Percentiles rank a stretch among this genome's conserved stretches.
phyloP scores from a whole-genome alignment of 2,113 vertebrate genomes.

The Tauraco erythrolophus region DNA sequence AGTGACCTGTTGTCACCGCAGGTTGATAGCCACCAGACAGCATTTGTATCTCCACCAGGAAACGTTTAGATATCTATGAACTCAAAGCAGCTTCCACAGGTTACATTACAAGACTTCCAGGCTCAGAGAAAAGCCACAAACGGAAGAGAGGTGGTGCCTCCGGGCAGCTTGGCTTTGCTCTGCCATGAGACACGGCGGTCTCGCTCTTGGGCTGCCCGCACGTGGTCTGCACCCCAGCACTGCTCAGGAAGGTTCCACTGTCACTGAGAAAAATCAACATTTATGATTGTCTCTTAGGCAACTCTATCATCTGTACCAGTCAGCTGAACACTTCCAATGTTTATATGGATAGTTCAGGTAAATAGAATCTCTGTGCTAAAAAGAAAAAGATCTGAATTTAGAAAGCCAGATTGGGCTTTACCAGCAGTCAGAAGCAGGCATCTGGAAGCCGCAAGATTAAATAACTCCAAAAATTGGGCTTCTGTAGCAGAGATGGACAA shows the following conservation, averaged over 20 bases:
- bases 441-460: neutral
- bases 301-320: neutral
- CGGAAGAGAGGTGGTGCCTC: neutral
- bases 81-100: neutral
- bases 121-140: neutral
- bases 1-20: neutral
- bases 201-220: neutral
- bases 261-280: neutral
- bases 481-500: neutral
- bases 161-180: neutral
- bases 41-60: neutral
- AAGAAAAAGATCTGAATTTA: neutral
- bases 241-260: neutral
- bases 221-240: neutral
- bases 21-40: neutral
- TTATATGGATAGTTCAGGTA: neutral
- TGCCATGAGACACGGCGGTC: fast-evolving
- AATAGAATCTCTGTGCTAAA: neutral
- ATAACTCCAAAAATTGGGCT: neutral
- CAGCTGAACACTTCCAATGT: neutral
- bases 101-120: neutral
- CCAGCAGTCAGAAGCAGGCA: neutral
- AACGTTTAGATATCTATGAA: neutral
- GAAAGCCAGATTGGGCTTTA: neutral
- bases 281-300: neutral